Evolutionary conservation across 1,140 invertebrate genomes (phyloP), one percentile per base, ranked within the genome.

Genomic region (Eumaeus atala): DNA sequence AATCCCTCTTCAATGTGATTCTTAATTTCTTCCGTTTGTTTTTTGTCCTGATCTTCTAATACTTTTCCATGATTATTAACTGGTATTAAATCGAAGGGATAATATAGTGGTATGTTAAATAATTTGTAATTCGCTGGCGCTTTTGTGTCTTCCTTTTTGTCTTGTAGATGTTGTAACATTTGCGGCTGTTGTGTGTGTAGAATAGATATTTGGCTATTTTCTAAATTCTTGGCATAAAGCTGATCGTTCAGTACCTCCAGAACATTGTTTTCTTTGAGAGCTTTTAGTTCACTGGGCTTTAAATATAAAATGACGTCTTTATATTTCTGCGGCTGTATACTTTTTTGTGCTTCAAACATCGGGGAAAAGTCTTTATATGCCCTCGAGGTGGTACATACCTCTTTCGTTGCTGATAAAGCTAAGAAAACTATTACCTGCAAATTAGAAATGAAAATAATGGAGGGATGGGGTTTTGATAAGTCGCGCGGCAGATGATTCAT

Each of bases 261-360:
- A n/a, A 52, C 9, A 21, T 21, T 52, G 37, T 3, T 28, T 44
- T 11, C 50, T 49, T 28, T 40, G 36, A 79, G 56, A 18, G 69
- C 67, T 49, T 58, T 67, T 33, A 82, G 75, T 66, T 82, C 72
- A 16, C 56, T 72, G 3, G 77, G 77, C 35, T 75, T 82, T 48
- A 84, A 56, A 44, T 76, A 80, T 9, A 82, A 54, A 38, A 77
- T 70, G 12, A 77, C 59, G 54, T 84, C 77, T 63, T 72, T 81
- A 54, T 71, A 68, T 48, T 65, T 55, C 56, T 64, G 69, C 40
- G 60, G 63, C n/a, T n/a, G n/a, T 57, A 37, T 17, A 8, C 49
- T 59, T 51, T 55, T 54, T n/a, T 51, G 0, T 35, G 62, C 18
- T 35, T 44, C 10, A 18, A 58, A 54, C 10, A 42, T 21, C 0